Evolutionary conservation across 2,888 invertebrate genomes (phyloP), one percentile per base, ranked within the genome.

Genomic region (Spialia ferax): DNA sequence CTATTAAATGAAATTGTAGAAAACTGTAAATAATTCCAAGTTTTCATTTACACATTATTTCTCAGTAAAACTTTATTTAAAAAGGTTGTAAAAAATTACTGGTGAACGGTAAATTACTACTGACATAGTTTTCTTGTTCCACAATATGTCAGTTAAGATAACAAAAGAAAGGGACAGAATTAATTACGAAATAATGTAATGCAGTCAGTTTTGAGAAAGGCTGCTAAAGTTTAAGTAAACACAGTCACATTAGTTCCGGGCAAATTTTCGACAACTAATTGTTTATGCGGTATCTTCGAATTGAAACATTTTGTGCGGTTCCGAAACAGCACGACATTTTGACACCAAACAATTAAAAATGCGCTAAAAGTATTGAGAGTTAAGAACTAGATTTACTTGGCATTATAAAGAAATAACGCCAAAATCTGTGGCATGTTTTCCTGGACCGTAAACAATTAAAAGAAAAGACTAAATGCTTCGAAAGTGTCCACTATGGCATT

Each of bases 401-500:
- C 56, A 48, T 45, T 11, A 22, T 59, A 20, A 50, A 48, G 45
- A 8, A 60, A 64, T 64, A 42, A 38, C 38, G 38, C 57, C 59
- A 48, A 29, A 59, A 64, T 61, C 71, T 63, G 74, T 74, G 77
- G 78, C 63, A 54, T 75, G 75, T 74, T 74, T 75, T 75, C 69
- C 72, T 72, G 75, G 60, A 57, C 62, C 57, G 63, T 70, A 69
- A 72, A 73, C 73, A 72, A 74, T 73, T 63, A 68, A 71, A 35
- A n/a, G 71, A 77, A 76, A 76, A 77, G 75, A 75, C 78, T 76
- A 74, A 74, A 74, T 71, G 68, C 73, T 77, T 76, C 72, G 74
- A 80, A 78, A 79, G 77, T 82, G 81, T 85, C 84, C 79, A 81
- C 82, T 86, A 85, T 83, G 78, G 83, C 76, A 62, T 84, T 86